These are phyloP conservation scores for Canis aureus DNA, from an alignment of 2,113 vertebrate species.

Conservation along the genomic window DNA sequence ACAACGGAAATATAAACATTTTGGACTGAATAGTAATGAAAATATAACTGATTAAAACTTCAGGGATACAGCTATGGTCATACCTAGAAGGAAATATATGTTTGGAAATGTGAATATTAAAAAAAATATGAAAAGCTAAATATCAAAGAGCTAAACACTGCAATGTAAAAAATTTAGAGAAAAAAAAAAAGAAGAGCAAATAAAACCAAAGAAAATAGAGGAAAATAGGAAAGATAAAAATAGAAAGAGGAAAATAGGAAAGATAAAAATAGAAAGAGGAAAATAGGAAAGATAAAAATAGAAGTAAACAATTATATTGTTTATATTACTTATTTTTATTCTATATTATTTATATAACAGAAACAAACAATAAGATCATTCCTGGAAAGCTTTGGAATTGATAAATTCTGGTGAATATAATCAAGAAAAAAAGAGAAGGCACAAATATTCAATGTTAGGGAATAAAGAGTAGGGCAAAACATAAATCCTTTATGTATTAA, in stretches of 20 bases:
- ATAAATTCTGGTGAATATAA: background rate
- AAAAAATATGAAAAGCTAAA: slow-evolving; percentile 14
- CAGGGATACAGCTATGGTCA: background rate
- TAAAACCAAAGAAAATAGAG: background rate
- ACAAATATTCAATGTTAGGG: background rate
- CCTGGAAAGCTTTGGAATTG: background rate
- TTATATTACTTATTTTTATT: background rate
- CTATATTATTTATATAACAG: background rate
- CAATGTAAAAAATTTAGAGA: background rate
- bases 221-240: background rate
- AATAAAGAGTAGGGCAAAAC: background rate
- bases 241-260: background rate
- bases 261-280: background rate
- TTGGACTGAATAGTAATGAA: background rate
- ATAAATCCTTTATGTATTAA: background rate
- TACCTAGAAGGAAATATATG: background rate
- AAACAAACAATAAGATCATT: background rate
- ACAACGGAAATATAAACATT: slow-evolving; percentile 25
- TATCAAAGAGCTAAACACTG: background rate
- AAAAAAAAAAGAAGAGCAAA: background rate
- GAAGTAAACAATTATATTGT: background rate
- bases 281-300: background rate
- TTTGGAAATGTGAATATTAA: background rate
- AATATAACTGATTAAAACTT: background rate
- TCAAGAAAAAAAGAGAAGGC: background rate